Base-by-base conservation (phyloP, 2,797 vertebrate genomes). In the Sebastes trivittatus region DNA sequence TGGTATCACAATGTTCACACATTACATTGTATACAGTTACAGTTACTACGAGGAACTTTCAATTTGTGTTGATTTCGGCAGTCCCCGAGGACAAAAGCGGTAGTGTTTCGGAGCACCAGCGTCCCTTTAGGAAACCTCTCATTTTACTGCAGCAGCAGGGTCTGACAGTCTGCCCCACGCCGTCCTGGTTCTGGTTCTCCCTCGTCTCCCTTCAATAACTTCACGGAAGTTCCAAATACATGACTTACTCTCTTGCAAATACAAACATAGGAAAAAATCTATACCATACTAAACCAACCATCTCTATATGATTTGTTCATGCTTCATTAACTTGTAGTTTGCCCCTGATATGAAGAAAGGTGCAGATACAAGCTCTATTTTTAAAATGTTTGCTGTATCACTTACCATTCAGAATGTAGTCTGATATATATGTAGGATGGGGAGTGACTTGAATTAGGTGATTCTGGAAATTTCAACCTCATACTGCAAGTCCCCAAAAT, bases 401-500 rank as follows among this genome's bases (percentile, higher is more conserved):
- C 20, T 62, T 55, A 11, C n/a, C 11, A 29, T 7, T n/a, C 3
- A 36, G 27, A 9, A 38, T 34, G 32, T 5, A 20, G 13, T 75
- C 11, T 34, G 11, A 13, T 52, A 46, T 34, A 25, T 29, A 25
- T 30, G 9, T 6, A 52, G 20, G 4, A 34, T 22, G 22, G 8
- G 25, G 14, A 55, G 10, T 52, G 29, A 63, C 18, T 78, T 16
- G 1, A 69, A 78, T 55, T n/a, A 61, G 29, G 42, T 75, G 11
- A 29, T 58, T 62, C 29, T 66, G 4, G 30, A 61, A 63, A 68
- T 67, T 79, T 76, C 23, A 80, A n/a, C 70, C 38, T 76, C 70
- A 69, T 56, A 66, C n/a, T 72, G 18, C n/a, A 72, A 38, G 69
- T 65, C 63, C 38, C 42, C 29, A 18, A 52, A 83, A 87, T 78